phyloP scores from a whole-genome alignment of 2,797 vertebrate genomes.

The Nannoperca obscura region DNA sequence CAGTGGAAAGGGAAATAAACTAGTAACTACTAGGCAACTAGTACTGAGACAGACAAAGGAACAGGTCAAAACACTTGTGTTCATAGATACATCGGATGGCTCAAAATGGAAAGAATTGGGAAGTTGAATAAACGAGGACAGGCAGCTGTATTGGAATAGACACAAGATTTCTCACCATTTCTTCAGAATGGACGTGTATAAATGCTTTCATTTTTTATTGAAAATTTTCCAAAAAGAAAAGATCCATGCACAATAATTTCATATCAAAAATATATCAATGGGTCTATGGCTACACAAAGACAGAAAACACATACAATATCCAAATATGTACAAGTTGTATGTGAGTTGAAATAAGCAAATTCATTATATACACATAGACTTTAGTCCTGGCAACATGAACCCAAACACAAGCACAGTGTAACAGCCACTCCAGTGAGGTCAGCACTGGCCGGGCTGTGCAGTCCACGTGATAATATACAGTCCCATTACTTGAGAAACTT shows the following conservation, averaged over 20 bases:
- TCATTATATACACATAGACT: constrained; percentile 81
- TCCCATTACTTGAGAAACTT: constrained; percentile 53
- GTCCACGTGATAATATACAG: constrained; percentile 66
- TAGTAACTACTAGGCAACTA: constrained; percentile 25
- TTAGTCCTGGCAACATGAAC: constrained; percentile 55
- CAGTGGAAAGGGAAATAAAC: constrained; percentile 28
- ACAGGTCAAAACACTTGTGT: constrained; percentile 39
- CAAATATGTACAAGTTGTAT: constrained; percentile 88
- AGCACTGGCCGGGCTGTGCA: constrained; percentile 19
- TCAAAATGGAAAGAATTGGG: neutral
- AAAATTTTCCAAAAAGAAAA: constrained; percentile 65
- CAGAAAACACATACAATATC: constrained; percentile 82
- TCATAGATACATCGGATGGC: constrained; percentile 40
- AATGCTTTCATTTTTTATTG: constrained; percentile 60
- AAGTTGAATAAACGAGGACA: constrained; percentile 27
- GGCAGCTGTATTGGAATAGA: constrained; percentile 32
- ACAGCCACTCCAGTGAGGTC: constrained; percentile 40
- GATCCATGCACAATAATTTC: constrained; percentile 73
- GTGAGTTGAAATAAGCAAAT: constrained; percentile 79
- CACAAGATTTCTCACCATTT: constrained; percentile 20
- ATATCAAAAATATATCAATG: constrained; percentile 90
- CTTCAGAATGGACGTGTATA: constrained; percentile 54
- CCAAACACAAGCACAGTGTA: constrained; percentile 43
- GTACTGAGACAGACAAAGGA: constrained; percentile 34
- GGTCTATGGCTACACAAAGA: constrained; percentile 85